Conservation (phyloP, 2,797 vertebrate species). For the Syngnathus rostellatus region DNA sequence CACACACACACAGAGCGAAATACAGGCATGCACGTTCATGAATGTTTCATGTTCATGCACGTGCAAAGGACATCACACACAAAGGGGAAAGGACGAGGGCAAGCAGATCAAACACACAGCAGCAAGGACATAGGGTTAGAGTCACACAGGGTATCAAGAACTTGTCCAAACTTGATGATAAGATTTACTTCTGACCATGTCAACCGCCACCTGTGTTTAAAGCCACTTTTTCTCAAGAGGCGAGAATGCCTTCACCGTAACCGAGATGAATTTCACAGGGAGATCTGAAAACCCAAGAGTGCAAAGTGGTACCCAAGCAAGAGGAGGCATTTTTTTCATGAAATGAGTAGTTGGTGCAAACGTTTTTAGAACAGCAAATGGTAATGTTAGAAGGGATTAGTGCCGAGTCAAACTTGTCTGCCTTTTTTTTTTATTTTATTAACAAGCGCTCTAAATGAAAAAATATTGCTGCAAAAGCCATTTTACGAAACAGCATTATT, state of each 20-base stretch:
- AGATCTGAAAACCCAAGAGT: slow-evolving; percentile 66
- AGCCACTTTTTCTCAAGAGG: slow-evolving; percentile 8
- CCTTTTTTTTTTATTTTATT: slow-evolving; percentile 8
- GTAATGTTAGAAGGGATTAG: neutral
- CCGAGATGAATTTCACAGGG: slow-evolving; percentile 23
- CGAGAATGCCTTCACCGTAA: neutral
- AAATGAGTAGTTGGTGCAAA: slow-evolving; percentile 36
- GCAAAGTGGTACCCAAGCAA: slow-evolving; percentile 27
- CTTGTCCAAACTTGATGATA: neutral
- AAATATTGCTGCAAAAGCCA: neutral
- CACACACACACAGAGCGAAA: slow-evolving; percentile 16
- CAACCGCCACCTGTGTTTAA: neutral
- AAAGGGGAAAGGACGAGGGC: slow-evolving; percentile 23
- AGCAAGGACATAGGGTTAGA: slow-evolving; percentile 33
- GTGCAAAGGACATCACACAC: slow-evolving; percentile 23
- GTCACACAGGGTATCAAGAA: slow-evolving; percentile 19
- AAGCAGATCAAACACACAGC: slow-evolving; percentile 30
- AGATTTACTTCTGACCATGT: slow-evolving; percentile 11
- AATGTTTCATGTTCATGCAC: slow-evolving; percentile 6
- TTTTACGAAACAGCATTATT: slow-evolving; percentile 20
- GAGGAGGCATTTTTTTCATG: slow-evolving; percentile 11
- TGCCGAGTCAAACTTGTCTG: neutral
- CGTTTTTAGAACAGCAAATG: slow-evolving; percentile 26
- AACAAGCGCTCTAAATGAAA: neutral
- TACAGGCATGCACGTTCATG: slow-evolving; percentile 10